Evolutionary conservation across 2,797 vertebrate genomes (phyloP), one percentile per base, ranked within the genome.

Genomic region (Spea hammondii): DNA sequence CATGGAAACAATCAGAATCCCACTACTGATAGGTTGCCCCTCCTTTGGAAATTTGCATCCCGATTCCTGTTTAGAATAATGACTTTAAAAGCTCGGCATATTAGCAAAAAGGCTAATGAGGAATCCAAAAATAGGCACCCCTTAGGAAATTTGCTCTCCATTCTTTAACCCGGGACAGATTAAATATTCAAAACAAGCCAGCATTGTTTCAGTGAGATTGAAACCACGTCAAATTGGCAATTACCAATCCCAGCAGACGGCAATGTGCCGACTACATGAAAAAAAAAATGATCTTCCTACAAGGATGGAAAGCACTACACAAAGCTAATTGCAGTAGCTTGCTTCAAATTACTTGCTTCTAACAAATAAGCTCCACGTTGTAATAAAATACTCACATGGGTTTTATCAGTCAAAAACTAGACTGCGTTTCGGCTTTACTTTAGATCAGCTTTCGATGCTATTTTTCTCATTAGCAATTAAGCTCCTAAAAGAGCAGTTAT

Each of bases 351-450:
- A 72, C 69, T 53, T 17, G 53, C 65, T 53, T 17, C 53, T 51
- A 71, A 72, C 70, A 76, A 80, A 72, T 79, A 74, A 62, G 71
- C 74, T 17, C 12, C 62, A 47, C 46, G 69, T 17, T 47, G 74
- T 60, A 72, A 76, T 81, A 76, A 81, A 81, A 81, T 81, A 72
- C 53, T 57, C 79, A 65, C 78, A 71, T 49, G 78, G 72, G 72
- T 50, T 80, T 76, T 80, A 75, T 80, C 66, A 65, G 72, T 76
- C 79, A 81, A 46, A 32, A 45, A 9, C 46, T 32, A 50, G 73
- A 76, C 65, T 49, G 68, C 65, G 74, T 59, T 70, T 74, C 67
- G 70, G 51, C 50, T 69, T 47, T 46, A 8, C 45, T 55, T 13
- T 48, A 17, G 13, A 17, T 57, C 67, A 17, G 64, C 50, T 4